Conservation (phyloP, 1,140 invertebrate species). For the Diploscapter pachys region DNA sequence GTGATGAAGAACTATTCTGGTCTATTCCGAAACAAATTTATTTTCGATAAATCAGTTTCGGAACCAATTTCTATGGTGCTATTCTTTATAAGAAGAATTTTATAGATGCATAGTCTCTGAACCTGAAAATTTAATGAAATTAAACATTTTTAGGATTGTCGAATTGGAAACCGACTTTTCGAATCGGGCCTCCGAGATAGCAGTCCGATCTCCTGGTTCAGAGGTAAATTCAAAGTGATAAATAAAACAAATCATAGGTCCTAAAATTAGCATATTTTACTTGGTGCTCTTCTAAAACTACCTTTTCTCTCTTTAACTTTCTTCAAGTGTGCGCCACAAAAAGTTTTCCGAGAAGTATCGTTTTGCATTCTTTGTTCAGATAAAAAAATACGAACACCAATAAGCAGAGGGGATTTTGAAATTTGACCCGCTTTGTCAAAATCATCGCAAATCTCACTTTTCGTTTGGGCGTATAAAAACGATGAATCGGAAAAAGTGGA, state of each 20-base stretch:
- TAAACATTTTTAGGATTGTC: constrained; percentile 34
- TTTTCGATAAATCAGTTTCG: no score
- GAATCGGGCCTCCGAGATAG: constrained; percentile 13
- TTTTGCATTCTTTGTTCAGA: no score
- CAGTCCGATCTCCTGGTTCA: constrained; percentile 20
- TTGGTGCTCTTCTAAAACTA: no score
- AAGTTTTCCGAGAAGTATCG: no score
- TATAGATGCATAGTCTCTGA: background rate
- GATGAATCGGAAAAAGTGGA: no score
- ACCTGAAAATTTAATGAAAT: background rate
- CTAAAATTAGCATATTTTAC: background rate
- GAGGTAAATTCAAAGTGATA: constrained; percentile 10
- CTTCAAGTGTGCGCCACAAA: background rate
- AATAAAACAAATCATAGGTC: background rate
- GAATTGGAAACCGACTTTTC: constrained; percentile 43
- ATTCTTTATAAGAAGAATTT: background rate
- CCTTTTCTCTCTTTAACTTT: background rate
- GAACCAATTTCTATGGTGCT: background rate
- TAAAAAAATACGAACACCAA: no score
- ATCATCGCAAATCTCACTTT: no score
- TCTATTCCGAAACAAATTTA: no score
- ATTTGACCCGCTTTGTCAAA: no score
- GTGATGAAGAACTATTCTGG: no score
- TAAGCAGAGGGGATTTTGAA: no score
- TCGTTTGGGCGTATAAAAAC: no score